These are phyloP conservation scores for Leptinotarsa texana DNA, from an alignment of 1,140 invertebrate species.

Conservation along the genomic window DNA sequence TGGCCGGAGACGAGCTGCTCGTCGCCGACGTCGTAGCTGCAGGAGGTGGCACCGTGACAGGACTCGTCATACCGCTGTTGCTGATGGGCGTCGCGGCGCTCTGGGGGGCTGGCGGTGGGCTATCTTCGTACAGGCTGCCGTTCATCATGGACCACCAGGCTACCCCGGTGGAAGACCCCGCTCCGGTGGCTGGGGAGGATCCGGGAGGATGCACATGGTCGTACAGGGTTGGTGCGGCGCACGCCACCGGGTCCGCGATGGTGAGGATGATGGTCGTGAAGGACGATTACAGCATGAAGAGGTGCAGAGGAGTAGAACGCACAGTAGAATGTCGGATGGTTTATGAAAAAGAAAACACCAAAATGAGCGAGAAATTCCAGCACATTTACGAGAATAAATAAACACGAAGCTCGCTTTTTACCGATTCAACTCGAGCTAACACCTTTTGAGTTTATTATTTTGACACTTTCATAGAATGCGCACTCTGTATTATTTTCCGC, in stretches of 20 bases:
- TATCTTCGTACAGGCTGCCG: conserved; percentile 74
- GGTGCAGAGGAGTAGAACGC: neutral
- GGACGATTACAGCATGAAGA: conserved; percentile 49
- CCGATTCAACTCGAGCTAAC: neutral
- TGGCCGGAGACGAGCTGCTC: conserved; percentile 72
- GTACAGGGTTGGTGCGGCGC: conserved; percentile 74
- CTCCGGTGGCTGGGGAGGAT: conserved; percentile 76
- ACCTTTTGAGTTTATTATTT: neutral
- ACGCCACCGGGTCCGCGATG: conserved; percentile 77
- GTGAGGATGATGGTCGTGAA: conserved; percentile 65
- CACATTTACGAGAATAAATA: conserved; percentile 23
- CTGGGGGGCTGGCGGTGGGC: conserved; percentile 66
- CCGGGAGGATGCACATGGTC: conserved; percentile 77
- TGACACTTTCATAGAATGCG: conserved; percentile 10
- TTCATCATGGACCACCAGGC: conserved; percentile 84
- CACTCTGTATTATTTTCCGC: no score
- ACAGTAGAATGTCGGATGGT: conserved; percentile 14
- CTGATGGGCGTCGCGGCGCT: conserved; percentile 59
- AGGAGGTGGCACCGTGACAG: conserved; percentile 61
- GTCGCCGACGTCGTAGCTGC: conserved; percentile 61
- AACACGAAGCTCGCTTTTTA: neutral
- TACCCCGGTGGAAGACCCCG: conserved; percentile 76
- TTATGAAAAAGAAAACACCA: conserved; percentile 48
- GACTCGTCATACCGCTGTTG: conserved; percentile 58
- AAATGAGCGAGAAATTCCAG: conserved; percentile 33